A percentile compares a stretch with the other conserved stretches of the same genome.
Evolutionary conservation across 2,797 vertebrate genomes (phyloP).

Genomic region (Tadarida brasiliensis): DNA sequence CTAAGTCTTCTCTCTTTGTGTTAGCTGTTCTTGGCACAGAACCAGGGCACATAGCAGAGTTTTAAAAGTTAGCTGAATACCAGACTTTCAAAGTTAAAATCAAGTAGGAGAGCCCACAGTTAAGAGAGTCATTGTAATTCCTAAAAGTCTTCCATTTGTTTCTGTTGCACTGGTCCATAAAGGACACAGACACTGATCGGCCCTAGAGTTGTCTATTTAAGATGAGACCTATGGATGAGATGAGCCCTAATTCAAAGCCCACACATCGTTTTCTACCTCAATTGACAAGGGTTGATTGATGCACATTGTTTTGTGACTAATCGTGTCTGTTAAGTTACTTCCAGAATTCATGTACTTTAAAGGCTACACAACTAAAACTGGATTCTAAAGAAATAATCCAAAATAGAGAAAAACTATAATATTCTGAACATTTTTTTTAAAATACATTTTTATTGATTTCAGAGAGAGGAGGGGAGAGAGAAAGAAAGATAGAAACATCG

Average conservation of each 20-base stretch:
- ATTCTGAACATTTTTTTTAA: neutral
- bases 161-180: neutral
- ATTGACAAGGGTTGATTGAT: neutral
- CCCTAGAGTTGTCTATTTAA: neutral
- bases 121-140: slow-evolving; percentile 20
- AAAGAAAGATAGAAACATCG: no score
- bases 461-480: no score
- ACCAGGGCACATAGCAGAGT: neutral
- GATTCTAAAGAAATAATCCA: slow-evolving; percentile 33
- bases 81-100: slow-evolving; percentile 17
- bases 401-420: slow-evolving; percentile 17
- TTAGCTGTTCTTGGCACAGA: neutral
- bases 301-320: neutral
- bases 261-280: neutral
- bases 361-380: neutral
- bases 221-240: neutral
- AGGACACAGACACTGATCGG: neutral
- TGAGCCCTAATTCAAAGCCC: neutral
- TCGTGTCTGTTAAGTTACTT: neutral
- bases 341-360: neutral
- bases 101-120: neutral
- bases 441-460: no score
- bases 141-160: neutral
- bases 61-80: slow-evolving; percentile 1
- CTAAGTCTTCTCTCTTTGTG: slow-evolving; percentile 1